Evolutionary conservation across 2,797 vertebrate species (phyloP).

Genomic region (Crocidura indochinensis): DNA sequence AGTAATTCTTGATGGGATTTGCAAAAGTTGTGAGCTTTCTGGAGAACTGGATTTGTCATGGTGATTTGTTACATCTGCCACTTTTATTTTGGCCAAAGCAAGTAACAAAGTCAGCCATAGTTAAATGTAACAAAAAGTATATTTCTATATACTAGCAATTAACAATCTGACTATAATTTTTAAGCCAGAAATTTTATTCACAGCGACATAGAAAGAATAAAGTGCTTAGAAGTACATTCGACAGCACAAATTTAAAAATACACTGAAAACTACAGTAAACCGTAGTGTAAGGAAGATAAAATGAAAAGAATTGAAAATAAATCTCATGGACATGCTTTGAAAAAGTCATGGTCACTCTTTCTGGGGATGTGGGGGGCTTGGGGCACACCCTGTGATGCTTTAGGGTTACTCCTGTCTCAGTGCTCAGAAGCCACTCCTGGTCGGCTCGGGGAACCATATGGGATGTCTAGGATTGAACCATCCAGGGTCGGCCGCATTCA

Average conservation of each 20-base stretch:
- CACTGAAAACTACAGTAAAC: background rate
- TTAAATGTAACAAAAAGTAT: background rate
- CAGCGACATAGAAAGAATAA: background rate
- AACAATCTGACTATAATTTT: background rate
- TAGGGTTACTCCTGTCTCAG: too few species aligned
- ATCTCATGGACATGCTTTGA: background rate
- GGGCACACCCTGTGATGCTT: too few species aligned
- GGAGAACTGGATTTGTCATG: background rate
- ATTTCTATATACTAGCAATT: background rate
- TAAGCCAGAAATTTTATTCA: background rate
- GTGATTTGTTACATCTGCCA: background rate
- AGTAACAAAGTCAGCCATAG: conserved; percentile 5
- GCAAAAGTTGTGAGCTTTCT: background rate
- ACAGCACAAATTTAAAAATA: background rate
- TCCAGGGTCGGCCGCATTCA: too few species aligned
- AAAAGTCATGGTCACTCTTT: background rate
- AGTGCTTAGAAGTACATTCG: conserved; percentile 19
- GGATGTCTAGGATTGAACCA: too few species aligned
- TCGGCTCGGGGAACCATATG: too few species aligned
- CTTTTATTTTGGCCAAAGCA: background rate
- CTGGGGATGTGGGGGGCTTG: too few species aligned
- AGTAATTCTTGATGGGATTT: background rate
- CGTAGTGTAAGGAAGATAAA: background rate
- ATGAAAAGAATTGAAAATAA: background rate
- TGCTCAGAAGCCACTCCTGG: too few species aligned